Conservation (phyloP, 1,140 invertebrate genomes). For the Mya arenaria region DNA sequence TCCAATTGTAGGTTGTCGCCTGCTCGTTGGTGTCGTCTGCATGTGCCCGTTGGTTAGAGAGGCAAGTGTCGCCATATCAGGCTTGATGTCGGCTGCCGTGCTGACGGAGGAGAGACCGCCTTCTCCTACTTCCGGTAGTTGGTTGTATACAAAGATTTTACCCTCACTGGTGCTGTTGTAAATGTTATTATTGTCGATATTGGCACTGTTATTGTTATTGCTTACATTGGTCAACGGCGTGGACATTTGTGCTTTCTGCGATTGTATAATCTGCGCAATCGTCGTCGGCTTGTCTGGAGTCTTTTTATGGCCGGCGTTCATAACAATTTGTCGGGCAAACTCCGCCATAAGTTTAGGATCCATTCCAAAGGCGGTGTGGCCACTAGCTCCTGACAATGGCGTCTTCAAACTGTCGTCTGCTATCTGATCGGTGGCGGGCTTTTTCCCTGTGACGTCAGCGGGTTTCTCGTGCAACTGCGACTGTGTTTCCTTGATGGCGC, state of each 20-base stretch:
- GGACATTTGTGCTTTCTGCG: constrained; percentile 14
- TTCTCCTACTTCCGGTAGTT: constrained; percentile 9
- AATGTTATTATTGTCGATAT: too few species aligned
- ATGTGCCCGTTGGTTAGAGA: neutral
- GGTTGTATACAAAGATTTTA: constrained; percentile 50
- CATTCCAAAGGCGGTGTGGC: constrained; percentile 12
- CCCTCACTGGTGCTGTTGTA: constrained; percentile 51
- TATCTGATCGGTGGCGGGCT: neutral
- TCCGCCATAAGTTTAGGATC: constrained; percentile 50
- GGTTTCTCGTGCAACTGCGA: neutral
- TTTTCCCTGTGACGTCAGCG: neutral
- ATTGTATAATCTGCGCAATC: constrained; percentile 46
- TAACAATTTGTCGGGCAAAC: constrained; percentile 43
- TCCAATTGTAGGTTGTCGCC: constrained; percentile 8
- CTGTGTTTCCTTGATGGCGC: constrained; percentile 43
- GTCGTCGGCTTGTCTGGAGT: constrained; percentile 24
- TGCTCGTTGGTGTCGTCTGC: neutral
- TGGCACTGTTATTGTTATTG: too few species aligned
- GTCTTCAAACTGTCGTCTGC: neutral
- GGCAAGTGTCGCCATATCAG: constrained; percentile 27
- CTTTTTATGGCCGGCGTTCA: constrained; percentile 18
- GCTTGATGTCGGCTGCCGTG: constrained; percentile 24
- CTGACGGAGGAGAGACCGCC: neutral
- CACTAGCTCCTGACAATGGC: neutral
- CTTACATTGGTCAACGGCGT: neutral